These are phyloP conservation scores for Myrmecobius fasciatus DNA, from an alignment of 2,113 vertebrate genomes.

Conservation along the genomic window DNA sequence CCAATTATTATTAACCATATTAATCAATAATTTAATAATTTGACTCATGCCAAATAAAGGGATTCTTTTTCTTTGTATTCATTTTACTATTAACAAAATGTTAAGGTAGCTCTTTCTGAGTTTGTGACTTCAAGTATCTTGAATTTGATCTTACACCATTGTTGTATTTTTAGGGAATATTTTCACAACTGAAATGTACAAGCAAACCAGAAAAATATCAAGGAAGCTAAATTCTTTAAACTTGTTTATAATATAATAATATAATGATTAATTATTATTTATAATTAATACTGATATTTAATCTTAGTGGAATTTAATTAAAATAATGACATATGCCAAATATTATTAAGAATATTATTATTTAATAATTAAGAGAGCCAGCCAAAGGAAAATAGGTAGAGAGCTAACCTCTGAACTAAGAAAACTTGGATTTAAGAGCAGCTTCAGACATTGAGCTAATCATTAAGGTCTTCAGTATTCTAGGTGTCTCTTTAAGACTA, in stretches of 20 bases:
- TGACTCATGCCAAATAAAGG: background rate
- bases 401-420: background rate
- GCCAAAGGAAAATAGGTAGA: background rate
- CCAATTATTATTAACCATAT: background rate
- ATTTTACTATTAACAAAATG: background rate
- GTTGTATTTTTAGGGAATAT: background rate
- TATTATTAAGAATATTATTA: background rate
- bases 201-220: background rate
- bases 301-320: background rate
- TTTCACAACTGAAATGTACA: constrained; percentile 24
- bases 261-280: too few species aligned
- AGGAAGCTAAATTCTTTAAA: background rate
- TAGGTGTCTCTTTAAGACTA: background rate
- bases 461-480: background rate
- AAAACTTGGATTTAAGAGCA: background rate
- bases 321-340: background rate
- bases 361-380: background rate
- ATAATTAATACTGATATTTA: background rate
- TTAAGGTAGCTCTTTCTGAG: constrained; percentile 11
- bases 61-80: background rate
- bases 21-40: background rate
- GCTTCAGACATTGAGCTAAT: background rate
- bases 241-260: too few species aligned
- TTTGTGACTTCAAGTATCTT: background rate
- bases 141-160: background rate